Evolutionary conservation across 2,888 invertebrate species (phyloP), one percentile per base, ranked within the genome.

Genomic region (Erebia ligea): DNA sequence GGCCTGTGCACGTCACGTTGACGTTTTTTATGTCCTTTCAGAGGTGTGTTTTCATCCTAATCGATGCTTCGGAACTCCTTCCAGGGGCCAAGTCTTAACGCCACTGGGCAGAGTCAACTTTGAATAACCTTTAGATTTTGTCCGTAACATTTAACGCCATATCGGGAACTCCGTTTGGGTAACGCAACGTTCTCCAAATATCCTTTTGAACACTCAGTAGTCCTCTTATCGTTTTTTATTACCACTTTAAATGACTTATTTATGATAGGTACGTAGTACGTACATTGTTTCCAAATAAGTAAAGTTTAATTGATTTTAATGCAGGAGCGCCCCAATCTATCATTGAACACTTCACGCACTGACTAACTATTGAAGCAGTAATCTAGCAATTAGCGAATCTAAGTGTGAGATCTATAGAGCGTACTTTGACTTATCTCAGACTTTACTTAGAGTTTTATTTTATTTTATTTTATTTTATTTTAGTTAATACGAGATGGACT

Each of bases 171-270:
- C 48, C n/a, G 58, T 67, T 72, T 71, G 64, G 56, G 65, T 56
- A 68, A 61, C 11, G 40, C 68, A 61, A 62, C 59, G 66, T 62
- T 58, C 63, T 67, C 40, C 11, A 48, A 67, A 62, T 66, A 71
- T 68, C 61, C 68, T 71, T 62, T 63, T 73, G 66, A 73, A 71
- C 56, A 66, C 67, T 68, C 67, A 63, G 64, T 52, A 59, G 67
- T 17, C 45, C 19, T 58, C 64, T 70, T 65, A 64, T 70, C 64
- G 59, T 19, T 52, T 58, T 70, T 67, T 67, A 67, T 67, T 25
- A 40, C 67, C 45, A 70, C 40, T 67, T 58, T n/a, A 40, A 5
- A 45, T 57, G 52, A 61, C 54, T 61, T 15, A 13, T 56, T 56
- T 25, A 57, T 25, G 25, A 21, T 6, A 13, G 15, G 25, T 6